Conservation (phyloP, 2,113 vertebrate species). For the Eurystomus gularis region DNA sequence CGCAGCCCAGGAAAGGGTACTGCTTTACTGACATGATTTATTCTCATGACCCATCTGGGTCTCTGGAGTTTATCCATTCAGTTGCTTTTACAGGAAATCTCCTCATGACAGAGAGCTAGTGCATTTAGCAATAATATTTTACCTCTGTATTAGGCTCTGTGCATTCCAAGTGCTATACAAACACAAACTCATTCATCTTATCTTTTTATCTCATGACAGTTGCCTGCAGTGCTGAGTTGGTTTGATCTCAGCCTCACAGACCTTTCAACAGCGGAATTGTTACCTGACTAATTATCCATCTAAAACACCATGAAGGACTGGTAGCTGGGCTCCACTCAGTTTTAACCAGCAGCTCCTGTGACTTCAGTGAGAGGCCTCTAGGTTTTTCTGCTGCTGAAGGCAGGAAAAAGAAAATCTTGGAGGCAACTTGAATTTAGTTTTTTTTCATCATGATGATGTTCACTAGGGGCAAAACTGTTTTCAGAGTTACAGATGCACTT, state of each 20-base stretch:
- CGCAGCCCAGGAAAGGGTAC: not conserved
- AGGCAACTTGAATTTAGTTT: not conserved
- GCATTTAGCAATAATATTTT: not conserved
- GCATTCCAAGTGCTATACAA: conserved; percentile 38
- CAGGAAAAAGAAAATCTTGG: not conserved
- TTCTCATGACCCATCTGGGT: not conserved
- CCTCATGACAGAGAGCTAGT: not conserved
- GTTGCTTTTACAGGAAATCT: conserved; percentile 24
- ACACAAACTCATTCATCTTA: conserved; percentile 49
- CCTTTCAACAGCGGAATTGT: conserved; percentile 49
- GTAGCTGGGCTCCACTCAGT: not conserved
- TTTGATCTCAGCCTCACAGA: conserved; percentile 50
- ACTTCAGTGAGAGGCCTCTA: not conserved
- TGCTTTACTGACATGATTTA: not conserved
- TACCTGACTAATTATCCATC: conserved; percentile 8
- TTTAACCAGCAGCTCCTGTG: not conserved
- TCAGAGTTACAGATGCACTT: not conserved
- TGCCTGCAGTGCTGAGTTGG: conserved; percentile 48
- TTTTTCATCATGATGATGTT: not conserved
- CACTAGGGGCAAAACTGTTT: not conserved
- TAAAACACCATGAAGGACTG: not conserved
- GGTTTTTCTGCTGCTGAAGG: not conserved
- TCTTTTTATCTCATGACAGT: conserved; percentile 59
- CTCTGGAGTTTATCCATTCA: not conserved
- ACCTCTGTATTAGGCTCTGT: not conserved